Conservation (phyloP, 2,797 vertebrate genomes). For the Acanthiza pusilla region DNA sequence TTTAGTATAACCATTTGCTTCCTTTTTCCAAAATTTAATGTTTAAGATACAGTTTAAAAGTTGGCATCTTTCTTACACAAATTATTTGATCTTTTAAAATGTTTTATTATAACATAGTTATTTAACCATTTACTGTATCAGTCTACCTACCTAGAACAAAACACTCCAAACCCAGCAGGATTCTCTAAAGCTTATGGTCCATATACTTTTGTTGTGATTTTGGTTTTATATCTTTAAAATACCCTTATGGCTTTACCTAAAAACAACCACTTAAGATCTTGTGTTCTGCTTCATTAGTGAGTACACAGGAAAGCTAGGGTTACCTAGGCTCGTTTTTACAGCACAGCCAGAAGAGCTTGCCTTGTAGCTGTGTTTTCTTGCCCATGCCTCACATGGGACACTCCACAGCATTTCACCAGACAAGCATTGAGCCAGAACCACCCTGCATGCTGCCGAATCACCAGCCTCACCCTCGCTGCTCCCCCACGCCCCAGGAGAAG, state of each 20-base stretch:
- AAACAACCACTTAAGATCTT: background rate
- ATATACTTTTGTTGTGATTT: background rate
- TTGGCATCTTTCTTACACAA: background rate
- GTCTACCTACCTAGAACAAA: background rate
- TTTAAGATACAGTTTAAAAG: background rate
- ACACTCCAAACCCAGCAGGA: background rate
- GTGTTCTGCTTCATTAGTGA: background rate
- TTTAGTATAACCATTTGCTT: background rate
- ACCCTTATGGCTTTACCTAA: background rate
- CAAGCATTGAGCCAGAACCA: background rate
- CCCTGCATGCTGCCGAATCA: background rate
- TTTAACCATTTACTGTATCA: background rate
- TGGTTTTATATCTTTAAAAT: background rate
- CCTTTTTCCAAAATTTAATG: background rate
- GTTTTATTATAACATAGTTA: background rate
- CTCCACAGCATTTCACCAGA: background rate
- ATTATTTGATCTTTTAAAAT: background rate
- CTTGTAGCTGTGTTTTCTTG: slow-evolving; percentile 12
- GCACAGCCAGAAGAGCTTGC: background rate
- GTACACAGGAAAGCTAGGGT: background rate
- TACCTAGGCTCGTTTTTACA: background rate
- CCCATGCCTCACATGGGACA: slow-evolving; percentile 51
- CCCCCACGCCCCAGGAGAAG: background rate
- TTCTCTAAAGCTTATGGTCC: background rate
- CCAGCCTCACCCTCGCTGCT: background rate